Base-by-base conservation (phyloP, 2,888 invertebrate species). In the Epicampocera succincta region DNA sequence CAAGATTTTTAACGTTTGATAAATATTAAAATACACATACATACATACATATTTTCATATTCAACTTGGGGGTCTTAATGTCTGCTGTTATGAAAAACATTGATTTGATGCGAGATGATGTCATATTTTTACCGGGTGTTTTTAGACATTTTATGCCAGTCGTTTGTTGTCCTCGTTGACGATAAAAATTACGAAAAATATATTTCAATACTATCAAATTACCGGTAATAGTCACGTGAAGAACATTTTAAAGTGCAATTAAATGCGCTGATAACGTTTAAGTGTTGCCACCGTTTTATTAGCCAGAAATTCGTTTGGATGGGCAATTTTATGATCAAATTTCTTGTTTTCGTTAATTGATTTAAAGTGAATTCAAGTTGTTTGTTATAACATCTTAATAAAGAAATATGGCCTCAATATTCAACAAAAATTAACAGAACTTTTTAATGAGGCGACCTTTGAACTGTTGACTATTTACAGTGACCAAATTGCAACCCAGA, bases 1-100 rank as follows among this genome's bases (percentile, higher is more conserved):
- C 88, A 88, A 88, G 88, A 89, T 89, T 84, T 66, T 84, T 71
- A 80, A 71, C 84, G 73, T 69, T 69, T 84, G 88, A 88, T 88
- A 77, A 85, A 38, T 17, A 56, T 60, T 3, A 17, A 58, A 56
- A 25, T 19, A 17, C 29, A 15, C 21, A 50, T 50, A n/a, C 52
- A 11, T 21, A 13, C 13, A 13, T 46, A 17, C 33, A 33, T 25
- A 46, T 15, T 29, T 58, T 33, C 17, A 21, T 69, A 60, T 71
- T 77, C 63, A 79, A 79, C 79, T 78, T 79, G 82, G 61, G 33
- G 66, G 78, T 46, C 42, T 72, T 38, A 33, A 56, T 40, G 19
- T 65, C 56, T 78, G 52, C 3, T 11, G 25, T 68, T 54, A 38
- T n/a, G 42, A 52, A 66, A 21, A 15, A 33, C 9, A 44, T 73